These are phyloP conservation scores for Phataginus tetradactyla DNA, from an alignment of 2,797 vertebrate species.

Conservation along the genomic window DNA sequence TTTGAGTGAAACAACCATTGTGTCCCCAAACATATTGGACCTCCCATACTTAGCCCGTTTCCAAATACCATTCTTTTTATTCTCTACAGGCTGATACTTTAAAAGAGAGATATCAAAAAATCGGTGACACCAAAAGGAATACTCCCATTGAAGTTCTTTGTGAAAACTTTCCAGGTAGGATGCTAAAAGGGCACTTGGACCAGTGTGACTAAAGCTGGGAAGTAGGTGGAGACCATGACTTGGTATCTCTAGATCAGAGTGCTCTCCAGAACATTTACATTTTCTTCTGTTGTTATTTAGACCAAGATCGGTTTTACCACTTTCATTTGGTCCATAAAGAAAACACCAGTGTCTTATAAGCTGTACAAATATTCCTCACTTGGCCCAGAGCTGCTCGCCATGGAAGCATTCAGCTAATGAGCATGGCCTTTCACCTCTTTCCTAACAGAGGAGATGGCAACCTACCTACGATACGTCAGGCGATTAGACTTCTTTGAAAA, in stretches of 20 bases:
- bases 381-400: neutral
- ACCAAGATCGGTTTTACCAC: slow-evolving; percentile 1
- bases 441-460: slow-evolving; percentile 97
- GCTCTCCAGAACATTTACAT: neutral
- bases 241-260: neutral
- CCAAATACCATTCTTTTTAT: slow-evolving; percentile 77
- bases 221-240: neutral
- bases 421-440: slow-evolving; percentile 57
- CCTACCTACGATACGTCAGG: slow-evolving; percentile 97
- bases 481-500: slow-evolving; percentile 99
- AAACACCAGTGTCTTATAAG: neutral
- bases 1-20: slow-evolving; percentile 3
- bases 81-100: slow-evolving; percentile 95
- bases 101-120: slow-evolving; percentile 99
- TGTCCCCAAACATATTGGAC: neutral
- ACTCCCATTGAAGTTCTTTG: slow-evolving; percentile 98
- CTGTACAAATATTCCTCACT: neutral
- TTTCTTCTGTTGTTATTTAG: slow-evolving; percentile 39
- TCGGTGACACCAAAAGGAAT: slow-evolving; percentile 98
- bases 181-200: neutral
- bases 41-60: slow-evolving; percentile 68
- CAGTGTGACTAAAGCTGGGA: neutral
- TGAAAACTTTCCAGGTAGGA: slow-evolving; percentile 98
- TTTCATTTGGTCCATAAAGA: slow-evolving; percentile 44
- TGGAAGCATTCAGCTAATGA: slow-evolving; percentile 22